Base-by-base conservation (phyloP, 2,113 vertebrate species). In the Climacteris rufus region DNA sequence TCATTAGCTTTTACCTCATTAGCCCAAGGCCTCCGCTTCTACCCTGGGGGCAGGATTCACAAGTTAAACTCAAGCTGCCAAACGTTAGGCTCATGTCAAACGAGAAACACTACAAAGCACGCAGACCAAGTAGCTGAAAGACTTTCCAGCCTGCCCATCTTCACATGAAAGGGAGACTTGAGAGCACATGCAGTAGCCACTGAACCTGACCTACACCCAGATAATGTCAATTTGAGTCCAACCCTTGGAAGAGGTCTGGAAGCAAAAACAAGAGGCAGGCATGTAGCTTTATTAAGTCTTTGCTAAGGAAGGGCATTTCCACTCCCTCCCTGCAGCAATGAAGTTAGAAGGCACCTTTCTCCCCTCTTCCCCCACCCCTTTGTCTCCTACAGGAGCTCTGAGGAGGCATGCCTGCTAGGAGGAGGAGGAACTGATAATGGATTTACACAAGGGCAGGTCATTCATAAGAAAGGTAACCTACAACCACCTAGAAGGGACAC, bases 121-220 rank as follows among this genome's bases (percentile, higher is more conserved):
- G 1, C 93, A 89, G 94, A 94, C 87, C 74, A 70, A 84, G 50
- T 15, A 78, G 83, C 72, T 81, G 69, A 81, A 87, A 89, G 69
- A 68, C 61, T 94, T 92, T 71, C 83, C 93, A 95, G 95, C 28
- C 93, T 94, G 87, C 64, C 85, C 86, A 82, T 91, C 96, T 96
- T 94, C 87, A 94, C 28, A 8, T 44, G 44, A 63, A 23, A 63
- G 37, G 27, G 42, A 37, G 6, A 79, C 89, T 81, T 94, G 56
- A 89, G 44, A 80, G 65, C 33, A 92, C 74, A 94, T 89, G 87
- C 89, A 95, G 83, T 68, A 94, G 83, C 83, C 65, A 94, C 53
- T 94, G 89, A 95, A 94, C 91, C 95, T 95, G 96, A 96, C 91
- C 96, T 95, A 97, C 91, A 95, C 95, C 87, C 91, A 94, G 69